Base-by-base conservation (phyloP, 2,888 invertebrate species). In the Brenthis ino region DNA sequence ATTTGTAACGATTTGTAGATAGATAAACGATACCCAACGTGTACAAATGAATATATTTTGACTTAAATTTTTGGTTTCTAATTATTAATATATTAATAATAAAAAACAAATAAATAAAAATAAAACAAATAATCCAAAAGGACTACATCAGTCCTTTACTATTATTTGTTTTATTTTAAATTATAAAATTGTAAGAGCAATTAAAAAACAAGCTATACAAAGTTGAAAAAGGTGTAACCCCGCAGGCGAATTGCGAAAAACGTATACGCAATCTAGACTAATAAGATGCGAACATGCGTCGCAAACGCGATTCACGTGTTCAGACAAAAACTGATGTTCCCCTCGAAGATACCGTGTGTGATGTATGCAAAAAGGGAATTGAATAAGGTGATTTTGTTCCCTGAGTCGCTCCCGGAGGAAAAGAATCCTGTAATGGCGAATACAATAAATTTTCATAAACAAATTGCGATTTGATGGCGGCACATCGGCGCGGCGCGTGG, bases 371-470 rank as follows among this genome's bases (percentile, higher is more conserved):
- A 92, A 88, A 92, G 89, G 91, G 91, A 93, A 93, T 93, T 91
- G 93, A 93, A 93, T 92, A 93, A 93, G 92, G 91, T 92, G 92
- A 93, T 93, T 92, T 92, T 83, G 89, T 88, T 88, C 86, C 87
- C 83, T 86, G 87, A 88, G 87, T 87, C 88, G 89, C 85, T 87
- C 88, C 88, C 90, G 86, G 78, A 89, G 91, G 92, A 91, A 90
- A 91, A 91, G 90, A 91, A 91, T 88, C 88, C 87, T 87, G 92
- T 93, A 92, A 93, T 92, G 91, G 91, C 87, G 87, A 92, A 92
- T 93, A 92, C 92, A 91, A 93, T 93, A 93, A 93, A 93, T 93
- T 93, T 93, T 93, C 93, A 93, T 93, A 93, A 93, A 93, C 93
- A 93, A 93, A 93, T 93, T 91, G 91, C 91, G 86, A 86, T 93